Percentiles rank a stretch among this genome's conserved stretches.
phyloP scores from a whole-genome alignment of 2,888 invertebrate genomes.

The Lasius platythorax region DNA sequence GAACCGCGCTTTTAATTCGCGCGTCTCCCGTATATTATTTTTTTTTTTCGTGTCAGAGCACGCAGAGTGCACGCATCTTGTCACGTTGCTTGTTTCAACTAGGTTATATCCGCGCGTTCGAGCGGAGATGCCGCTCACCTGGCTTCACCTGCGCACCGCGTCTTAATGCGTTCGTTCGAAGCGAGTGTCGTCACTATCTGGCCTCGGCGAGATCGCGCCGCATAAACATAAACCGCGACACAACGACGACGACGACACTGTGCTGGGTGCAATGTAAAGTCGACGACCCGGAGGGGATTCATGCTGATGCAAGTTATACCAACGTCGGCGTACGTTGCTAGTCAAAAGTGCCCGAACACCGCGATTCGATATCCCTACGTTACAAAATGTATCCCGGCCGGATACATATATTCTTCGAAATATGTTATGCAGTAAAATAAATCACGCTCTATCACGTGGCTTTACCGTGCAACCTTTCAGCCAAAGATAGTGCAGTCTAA shows the following conservation, averaged over 20 bases:
- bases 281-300: constrained; percentile 31
- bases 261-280: constrained; percentile 34
- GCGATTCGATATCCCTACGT: constrained; percentile 5
- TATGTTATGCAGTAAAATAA: constrained; percentile 39
- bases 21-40: background rate
- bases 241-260: constrained; percentile 42
- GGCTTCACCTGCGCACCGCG: constrained; percentile 60
- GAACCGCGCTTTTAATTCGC: background rate
- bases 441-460: background rate
- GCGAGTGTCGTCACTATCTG: constrained; percentile 66
- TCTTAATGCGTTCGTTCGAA: constrained; percentile 59
- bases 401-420: constrained; percentile 2
- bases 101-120: constrained; percentile 36
- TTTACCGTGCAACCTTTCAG: constrained; percentile 8
- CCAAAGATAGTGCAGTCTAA: background rate
- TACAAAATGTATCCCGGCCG: background rate
- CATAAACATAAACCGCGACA: constrained; percentile 74
- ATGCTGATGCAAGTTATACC: constrained; percentile 13
- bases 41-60: constrained; percentile 31
- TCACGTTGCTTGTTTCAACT: constrained; percentile 68
- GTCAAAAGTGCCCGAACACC: constrained; percentile 24
- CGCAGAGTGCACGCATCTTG: constrained; percentile 60
- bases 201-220: constrained; percentile 64
- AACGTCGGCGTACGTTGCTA: background rate
- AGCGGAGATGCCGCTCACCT: constrained; percentile 54